Base-by-base conservation (phyloP, 1,140 invertebrate species). In the Tetramorium parvispinum region DNA sequence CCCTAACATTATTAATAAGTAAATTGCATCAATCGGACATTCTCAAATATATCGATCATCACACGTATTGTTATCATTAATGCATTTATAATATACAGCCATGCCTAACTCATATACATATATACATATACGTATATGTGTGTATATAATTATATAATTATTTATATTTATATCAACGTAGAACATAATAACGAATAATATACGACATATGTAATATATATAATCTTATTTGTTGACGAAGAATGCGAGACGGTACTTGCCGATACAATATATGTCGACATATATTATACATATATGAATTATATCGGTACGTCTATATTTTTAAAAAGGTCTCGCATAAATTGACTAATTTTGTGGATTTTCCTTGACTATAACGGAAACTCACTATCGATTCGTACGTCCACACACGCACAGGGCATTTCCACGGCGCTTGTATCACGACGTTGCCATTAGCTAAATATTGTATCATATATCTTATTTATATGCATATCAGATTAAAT, bases 321-420 rank as follows among this genome's bases (percentile, higher is more conserved):
- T 77, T 93, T 93, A 91, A 90, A 94, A 94, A 94, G 90, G 91
- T 93, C 91, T 93, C 92, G 92, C 93, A 85, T 91, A 93, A 94
- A 94, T 94, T 94, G 94, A 94, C 94, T 94, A 95, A 94, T 92
- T 92, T 94, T 88, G 81, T 92, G 77, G 21, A 78, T 87, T 32
- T 68, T 87, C 73, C n/a, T 24, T 37, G 86, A 86, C 85, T 87
- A 75, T 55, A 91, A 91, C 89, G 85, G 86, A 91, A 91, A 91
- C 16, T 73, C 37, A 27, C 61, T 89, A 88, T 71, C 86, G 88
- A 92, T 43, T 89, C 37, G 13, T 91, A 89, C 70, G 70, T 66
- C 75, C 53, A 49, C 57, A 81, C 37, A 66, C 59, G 70, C 27
- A 71, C 70, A 21, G 11, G 18, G 55, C 49, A 27, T 53, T 53